Evolutionary conservation across 2,797 vertebrate species (phyloP), one percentile per base, ranked within the genome.

Genomic region (Apodemus agrarius): DNA sequence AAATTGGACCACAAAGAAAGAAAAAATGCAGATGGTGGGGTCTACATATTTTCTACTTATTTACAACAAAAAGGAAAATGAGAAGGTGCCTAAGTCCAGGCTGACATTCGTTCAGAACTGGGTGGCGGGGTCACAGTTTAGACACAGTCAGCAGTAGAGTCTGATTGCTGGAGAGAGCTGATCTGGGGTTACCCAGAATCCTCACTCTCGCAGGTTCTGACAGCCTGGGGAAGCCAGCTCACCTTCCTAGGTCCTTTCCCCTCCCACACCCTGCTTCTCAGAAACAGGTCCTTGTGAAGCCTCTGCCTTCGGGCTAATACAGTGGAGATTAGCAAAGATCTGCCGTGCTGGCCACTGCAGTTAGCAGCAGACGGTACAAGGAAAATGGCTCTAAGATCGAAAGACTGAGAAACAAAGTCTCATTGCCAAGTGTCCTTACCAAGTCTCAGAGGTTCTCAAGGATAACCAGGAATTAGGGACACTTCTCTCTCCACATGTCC

Each of bases 51-150:
- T 91, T 84, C n/a, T 37, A 82, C 76, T 54, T 80, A 91, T 83
- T 83, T 78, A 65, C 26, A n/a, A 83, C 61, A 61, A 90, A n/a
- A 65, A 46, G 34, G 81, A 85, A 94, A 93, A 85, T 19, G 65
- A 95, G 63, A 65, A 80, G 46, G 86, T 14, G 34, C 10, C 34
- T 6, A 69, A n/a, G 40, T 26, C 67, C 54, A 94, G 86, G 57
- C 52, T 7, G 72, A 74, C 1, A 4, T 46, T 74, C 34, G 61
- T 22, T 86, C 65, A 69, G 94, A 89, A 26, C 40, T n/a, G 31
- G 65, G 72, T 82, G 87, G 78, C 17, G 4, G 63, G 4, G 43
- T 1, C 31, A 26, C 12, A 22, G 49, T 3, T 88, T 26, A n/a
- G 63, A n/a, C 6, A 6, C 5, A 34, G 29, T 61, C 24, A 90